Evolutionary conservation across 2,888 invertebrate species (phyloP).

Genomic region (Pandemis cinnamomeana): DNA sequence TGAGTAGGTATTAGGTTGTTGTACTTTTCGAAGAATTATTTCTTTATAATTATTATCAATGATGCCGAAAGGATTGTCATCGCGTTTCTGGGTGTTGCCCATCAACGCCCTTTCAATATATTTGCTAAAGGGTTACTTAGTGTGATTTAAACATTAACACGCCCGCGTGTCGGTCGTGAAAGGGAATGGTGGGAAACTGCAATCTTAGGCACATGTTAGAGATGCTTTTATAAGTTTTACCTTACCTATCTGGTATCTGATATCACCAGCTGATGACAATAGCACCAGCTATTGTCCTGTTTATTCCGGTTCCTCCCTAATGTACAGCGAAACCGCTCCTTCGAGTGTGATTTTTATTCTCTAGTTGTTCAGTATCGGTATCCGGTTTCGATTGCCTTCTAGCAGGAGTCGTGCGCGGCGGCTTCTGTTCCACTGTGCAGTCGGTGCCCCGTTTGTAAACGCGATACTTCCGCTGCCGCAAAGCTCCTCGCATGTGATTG

Average conservation of each 20-base stretch:
- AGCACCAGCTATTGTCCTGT: conserved; percentile 13
- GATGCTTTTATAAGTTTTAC: background rate
- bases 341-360: conserved; percentile 12
- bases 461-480: conserved; percentile 82
- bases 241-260: background rate
- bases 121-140: background rate
- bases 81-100: background rate
- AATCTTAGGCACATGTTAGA: background rate
- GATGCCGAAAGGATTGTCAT: background rate
- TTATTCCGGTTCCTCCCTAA: conserved; percentile 18
- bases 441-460: conserved; percentile 81
- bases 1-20: background rate
- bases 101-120: background rate
- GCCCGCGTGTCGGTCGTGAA: conserved; percentile 5
- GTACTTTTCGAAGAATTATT: background rate
- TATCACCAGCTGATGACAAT: conserved; percentile 23
- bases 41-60: background rate
- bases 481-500: conserved; percentile 78
- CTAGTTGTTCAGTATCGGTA: conserved; percentile 52
- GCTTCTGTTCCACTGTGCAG: conserved; percentile 65
- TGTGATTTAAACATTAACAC: conserved; percentile 10
- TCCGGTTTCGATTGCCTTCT: conserved; percentile 72
- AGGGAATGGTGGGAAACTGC: background rate
- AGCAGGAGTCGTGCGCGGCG: conserved; percentile 61
- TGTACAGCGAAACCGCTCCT: conserved; percentile 20